Evolutionary conservation across 1,140 invertebrate species (phyloP).

Genomic region (Cotesia vestalis): DNA sequence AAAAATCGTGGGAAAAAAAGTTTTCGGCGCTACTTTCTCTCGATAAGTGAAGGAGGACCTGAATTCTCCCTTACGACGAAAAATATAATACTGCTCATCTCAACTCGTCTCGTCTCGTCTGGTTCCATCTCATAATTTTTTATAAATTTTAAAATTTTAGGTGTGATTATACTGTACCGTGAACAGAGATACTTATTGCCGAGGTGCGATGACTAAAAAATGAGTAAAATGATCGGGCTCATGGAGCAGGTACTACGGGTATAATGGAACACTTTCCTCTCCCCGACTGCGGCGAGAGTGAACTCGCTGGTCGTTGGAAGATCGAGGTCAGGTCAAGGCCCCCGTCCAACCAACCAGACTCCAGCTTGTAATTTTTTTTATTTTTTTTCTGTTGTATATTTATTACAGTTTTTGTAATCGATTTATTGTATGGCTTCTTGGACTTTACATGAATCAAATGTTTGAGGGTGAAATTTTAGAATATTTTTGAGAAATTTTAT

Average conservation of each 20-base stretch:
- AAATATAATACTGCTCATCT: not conserved
- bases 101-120: no score
- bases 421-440: no score
- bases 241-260: slow-evolving; percentile 24
- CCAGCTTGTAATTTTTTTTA: slow-evolving; percentile 27
- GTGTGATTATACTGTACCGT: no score
- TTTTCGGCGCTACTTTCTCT: slow-evolving; percentile 27
- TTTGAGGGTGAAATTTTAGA: no score
- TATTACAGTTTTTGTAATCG: slow-evolving; percentile 8
- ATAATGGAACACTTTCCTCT: slow-evolving; percentile 66
- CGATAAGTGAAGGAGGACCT: slow-evolving; percentile 11
- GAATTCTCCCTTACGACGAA: slow-evolving; percentile 6
- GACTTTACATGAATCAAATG: no score
- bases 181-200: not conserved
- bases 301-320: slow-evolving; percentile 59
- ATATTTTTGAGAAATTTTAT: no score
- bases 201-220: slow-evolving; percentile 14
- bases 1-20: slow-evolving; percentile 27
- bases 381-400: slow-evolving; percentile 12
- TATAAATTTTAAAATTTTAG: no score
- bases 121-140: no score
- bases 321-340: slow-evolving; percentile 68
- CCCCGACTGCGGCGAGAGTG: slow-evolving; percentile 64
- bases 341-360: slow-evolving; percentile 54
- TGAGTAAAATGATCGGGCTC: not conserved